Conservation (phyloP, 37 sponge, comb jelly and placozoan genomes). For the Cladorhizidae sp. region DNA sequence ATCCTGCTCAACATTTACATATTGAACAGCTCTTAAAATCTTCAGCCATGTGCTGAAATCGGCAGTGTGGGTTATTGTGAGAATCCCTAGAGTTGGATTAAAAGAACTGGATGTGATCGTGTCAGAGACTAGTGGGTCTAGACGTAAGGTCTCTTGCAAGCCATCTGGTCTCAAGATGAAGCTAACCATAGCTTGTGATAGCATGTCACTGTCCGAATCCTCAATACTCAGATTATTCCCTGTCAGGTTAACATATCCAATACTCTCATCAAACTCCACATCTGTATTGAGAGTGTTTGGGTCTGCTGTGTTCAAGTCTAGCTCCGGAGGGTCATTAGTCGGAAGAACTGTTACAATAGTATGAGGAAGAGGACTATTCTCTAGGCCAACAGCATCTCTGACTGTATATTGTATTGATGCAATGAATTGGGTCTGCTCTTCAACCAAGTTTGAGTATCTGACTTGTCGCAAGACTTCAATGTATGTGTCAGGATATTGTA, state of each 20-base stretch:
- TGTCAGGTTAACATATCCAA: conserved; percentile 14
- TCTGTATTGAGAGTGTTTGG: conserved; percentile 7
- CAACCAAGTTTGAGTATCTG: conserved; percentile 29
- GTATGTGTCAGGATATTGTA: conserved; percentile 30
- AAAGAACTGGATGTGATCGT: not conserved
- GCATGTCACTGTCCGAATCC: conserved; percentile 53
- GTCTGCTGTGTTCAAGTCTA: conserved; percentile 38
- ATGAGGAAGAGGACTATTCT: conserved; percentile 35
- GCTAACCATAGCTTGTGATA: conserved; percentile 23
- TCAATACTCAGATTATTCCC: conserved; percentile 21
- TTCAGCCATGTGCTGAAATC: conserved; percentile 12
- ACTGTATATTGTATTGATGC: conserved; percentile 38
- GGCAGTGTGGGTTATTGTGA: conserved; percentile 13
- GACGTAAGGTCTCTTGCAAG: conserved; percentile 38
- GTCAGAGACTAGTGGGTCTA: not conserved
- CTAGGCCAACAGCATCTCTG: conserved; percentile 16
- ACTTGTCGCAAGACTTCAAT: conserved; percentile 35
- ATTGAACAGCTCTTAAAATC: conserved; percentile 35
- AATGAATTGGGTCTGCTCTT: conserved; percentile 27
- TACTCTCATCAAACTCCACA: conserved; percentile 21
- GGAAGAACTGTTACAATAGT: conserved; percentile 45
- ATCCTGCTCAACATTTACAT: conserved; percentile 27
- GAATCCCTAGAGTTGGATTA: conserved; percentile 14
- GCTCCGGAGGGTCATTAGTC: conserved; percentile 66
- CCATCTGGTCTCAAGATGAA: conserved; percentile 43